Percentiles rank a stretch among this genome's conserved stretches.
Conservation (phyloP, 2,888 invertebrate species). For the Diaperis boleti region DNA sequence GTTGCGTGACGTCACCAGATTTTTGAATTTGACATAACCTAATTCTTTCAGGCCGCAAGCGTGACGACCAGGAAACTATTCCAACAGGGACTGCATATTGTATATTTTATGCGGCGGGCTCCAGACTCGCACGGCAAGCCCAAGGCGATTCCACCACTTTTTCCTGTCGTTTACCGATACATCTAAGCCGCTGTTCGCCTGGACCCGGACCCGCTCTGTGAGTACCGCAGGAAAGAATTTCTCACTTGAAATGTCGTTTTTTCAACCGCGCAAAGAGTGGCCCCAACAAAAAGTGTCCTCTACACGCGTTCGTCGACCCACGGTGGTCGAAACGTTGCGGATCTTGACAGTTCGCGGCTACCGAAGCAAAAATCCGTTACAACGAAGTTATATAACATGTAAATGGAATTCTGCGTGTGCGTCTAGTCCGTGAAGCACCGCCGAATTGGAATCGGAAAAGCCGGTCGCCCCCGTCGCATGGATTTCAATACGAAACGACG, state of each 20-base stretch:
- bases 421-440: conserved; percentile 11
- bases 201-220: too few relatives aligned
- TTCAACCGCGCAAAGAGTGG: conserved; percentile 6
- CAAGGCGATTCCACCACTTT: too few relatives aligned
- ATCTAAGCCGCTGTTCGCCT: too few relatives aligned
- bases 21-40: too few relatives aligned
- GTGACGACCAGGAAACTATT: too few relatives aligned
- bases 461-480: conserved; percentile 6
- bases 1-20: too few relatives aligned
- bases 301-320: conserved; percentile 32
- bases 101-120: too few relatives aligned
- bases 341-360: conserved; percentile 28
- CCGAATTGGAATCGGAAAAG: conserved; percentile 19
- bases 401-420: conserved; percentile 22
- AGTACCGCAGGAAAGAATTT: too few relatives aligned
- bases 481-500: conserved; percentile 17
- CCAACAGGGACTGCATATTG: too few relatives aligned
- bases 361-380: conserved; percentile 31
- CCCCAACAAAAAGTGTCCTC: conserved; percentile 32
- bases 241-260: conserved; percentile 3
- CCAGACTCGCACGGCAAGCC: too few relatives aligned
- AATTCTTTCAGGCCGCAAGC: too few relatives aligned
- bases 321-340: conserved; percentile 27
- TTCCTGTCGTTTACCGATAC: too few relatives aligned
- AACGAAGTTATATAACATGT: conserved; percentile 35